Base-by-base conservation (phyloP, 2,113 vertebrate genomes). In the Coptodon bakossiorum region DNA sequence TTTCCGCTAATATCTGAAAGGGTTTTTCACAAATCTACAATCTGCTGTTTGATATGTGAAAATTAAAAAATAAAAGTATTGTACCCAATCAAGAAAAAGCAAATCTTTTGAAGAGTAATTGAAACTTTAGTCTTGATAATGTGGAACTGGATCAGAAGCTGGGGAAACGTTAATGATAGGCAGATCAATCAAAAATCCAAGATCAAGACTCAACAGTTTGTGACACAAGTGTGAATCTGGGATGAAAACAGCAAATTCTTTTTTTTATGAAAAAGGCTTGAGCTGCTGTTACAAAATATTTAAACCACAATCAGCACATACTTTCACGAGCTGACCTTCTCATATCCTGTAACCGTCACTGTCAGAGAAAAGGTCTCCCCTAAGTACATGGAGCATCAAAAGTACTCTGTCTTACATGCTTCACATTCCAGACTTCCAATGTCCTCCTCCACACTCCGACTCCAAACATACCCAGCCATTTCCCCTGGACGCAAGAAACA, bases 361-460 rank as follows among this genome's bases (percentile, higher is more conserved):
- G 79, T 57, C 76, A 29, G 76, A 86, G 87, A 86, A 90, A 89
- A 90, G 93, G 87, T 92, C 85, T 92, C 89, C 86, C 86, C 29
- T 34, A 88, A 81, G 48, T 79, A 88, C 92, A 80, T 2, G 5
- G 50, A 87, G 76, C 91, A 73, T 86, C 66, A 71, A 80, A 87
- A 81, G 76, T 13, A 34, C 40, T 90, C 59, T 85, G 83, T 54
- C 78, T 84, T 54, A 87, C 86, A 92, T 83, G 84, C 82, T 87
- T 87, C 84, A 84, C 91, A 94, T 94, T 94, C 92, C 92, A 79
- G 80, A 24, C 83, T 82, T 50, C 91, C 83, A 88, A 81, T 83
- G 82, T 3, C 45, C 68, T 83, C 66, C 48, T 83, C 71, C 82
- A 48, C 52, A 43, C 63, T 2, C 13, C 3, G 11, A 86, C 68